Percentiles rank a stretch among this genome's conserved stretches.
Evolutionary conservation across 1,140 invertebrate species (phyloP).

Genomic region (Papilio aristodemus): DNA sequence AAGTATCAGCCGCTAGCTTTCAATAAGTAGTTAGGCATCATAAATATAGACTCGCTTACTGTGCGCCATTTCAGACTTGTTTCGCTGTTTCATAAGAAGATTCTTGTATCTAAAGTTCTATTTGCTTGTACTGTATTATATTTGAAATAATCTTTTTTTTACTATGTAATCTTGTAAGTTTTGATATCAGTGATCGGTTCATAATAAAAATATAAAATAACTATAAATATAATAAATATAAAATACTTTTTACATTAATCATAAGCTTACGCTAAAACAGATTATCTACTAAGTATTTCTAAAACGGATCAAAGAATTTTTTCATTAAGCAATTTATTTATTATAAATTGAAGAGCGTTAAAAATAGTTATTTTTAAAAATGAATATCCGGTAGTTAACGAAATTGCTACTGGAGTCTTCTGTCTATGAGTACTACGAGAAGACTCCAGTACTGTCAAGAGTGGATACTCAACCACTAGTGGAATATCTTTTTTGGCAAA

Average conservation of each 20-base stretch:
- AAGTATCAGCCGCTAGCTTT: constrained; percentile 41
- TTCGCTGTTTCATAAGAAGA: constrained; percentile 26
- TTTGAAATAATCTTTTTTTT: not conserved
- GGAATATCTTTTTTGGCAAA: not conserved
- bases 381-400: too few species aligned
- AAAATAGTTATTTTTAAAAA: not conserved
- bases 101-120: not conserved
- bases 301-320: not conserved
- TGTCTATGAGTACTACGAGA: too few species aligned
- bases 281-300: too few species aligned
- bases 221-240: too few species aligned
- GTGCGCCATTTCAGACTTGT: constrained; percentile 17
- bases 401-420: too few species aligned
- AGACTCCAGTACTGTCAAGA: too few species aligned
- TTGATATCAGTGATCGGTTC: too few species aligned
- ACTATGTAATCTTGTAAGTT: too few species aligned
- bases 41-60: constrained; percentile 18
- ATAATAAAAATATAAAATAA: too few species aligned
- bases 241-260: too few species aligned
- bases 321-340: not conserved
- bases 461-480: not conserved
- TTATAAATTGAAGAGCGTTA: not conserved
- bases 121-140: not conserved
- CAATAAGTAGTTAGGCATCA: constrained; percentile 38
- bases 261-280: too few species aligned